Base-by-base conservation (phyloP, 2,888 invertebrate genomes). In the Spicauda simplicius region DNA sequence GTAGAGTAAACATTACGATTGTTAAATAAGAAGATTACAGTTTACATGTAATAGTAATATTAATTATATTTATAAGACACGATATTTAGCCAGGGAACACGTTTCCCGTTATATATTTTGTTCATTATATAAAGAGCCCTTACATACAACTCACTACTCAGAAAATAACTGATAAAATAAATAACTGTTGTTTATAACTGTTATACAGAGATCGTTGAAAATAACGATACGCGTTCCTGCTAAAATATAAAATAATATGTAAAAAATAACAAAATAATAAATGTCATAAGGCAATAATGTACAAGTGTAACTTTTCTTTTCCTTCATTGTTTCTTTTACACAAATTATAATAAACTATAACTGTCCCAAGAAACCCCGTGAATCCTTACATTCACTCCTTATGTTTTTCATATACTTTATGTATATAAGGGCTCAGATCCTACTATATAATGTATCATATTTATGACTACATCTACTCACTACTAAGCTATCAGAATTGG, bases 401-500 rank as follows among this genome's bases (percentile, higher is more conserved):
- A 1, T 41, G 3, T n/a, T n/a, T n/a, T n/a, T n/a, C n/a, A n/a
- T n/a, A n/a, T n/a, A n/a, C n/a, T n/a, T n/a, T n/a, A n/a, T n/a
- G 14, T 41, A 14, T 41, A 14, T 41, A 41, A 41, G 41, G 41
- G 41, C 41, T 41, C 41, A 41, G 41, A 41, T 41, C 41, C n/a
- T n/a, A n/a, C n/a, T 41, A 41, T 14, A 41, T 16, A 14, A 16
- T 52, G 61, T 61, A 52, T 19, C 52, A 37, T 16, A 61, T n/a
- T n/a, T 37, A 60, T 20, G 71, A 58, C 64, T 72, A 72, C 67
- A 69, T 73, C 72, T 73, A 69, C 74, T 77, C 70, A 67, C 69
- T 55, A 72, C 74, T 76, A 84, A 75, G 77, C 86, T 87, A 87
- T 79, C 70, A 79, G 77, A 83, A 86, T 92, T 93, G 92, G 92